These are phyloP conservation scores for Oeneis ivallda DNA, from an alignment of 2,888 invertebrate genomes.

Conservation along the genomic window DNA sequence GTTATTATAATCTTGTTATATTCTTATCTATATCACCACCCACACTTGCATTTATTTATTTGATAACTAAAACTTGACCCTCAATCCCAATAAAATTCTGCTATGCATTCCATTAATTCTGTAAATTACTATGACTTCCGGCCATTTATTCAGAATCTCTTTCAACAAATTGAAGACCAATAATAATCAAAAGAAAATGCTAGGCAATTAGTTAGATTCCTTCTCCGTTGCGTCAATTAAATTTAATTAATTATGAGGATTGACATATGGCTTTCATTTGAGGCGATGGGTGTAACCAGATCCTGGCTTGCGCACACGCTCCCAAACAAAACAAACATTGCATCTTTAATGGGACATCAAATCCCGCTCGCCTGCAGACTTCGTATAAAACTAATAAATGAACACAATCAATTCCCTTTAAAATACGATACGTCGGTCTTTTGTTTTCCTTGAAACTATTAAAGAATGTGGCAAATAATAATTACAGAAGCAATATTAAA, in stretches of 20 bases:
- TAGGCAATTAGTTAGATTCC: conserved; percentile 39
- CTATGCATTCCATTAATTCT: conserved; percentile 16
- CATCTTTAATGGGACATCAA: conserved; percentile 65
- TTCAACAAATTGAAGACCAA: conserved; percentile 47
- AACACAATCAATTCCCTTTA: conserved; percentile 72
- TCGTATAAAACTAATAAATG: conserved; percentile 74
- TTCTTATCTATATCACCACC: conserved; percentile 6
- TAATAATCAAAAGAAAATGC: conserved; percentile 39
- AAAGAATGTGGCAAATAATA: no score
- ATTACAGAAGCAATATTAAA: no score
- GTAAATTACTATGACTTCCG: conserved; percentile 30
- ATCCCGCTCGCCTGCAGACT: conserved; percentile 63
- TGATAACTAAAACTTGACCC: conserved; percentile 17
- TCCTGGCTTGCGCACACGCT: conserved; percentile 36
- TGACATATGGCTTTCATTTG: conserved; percentile 67
- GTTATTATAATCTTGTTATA: conserved; percentile 4
- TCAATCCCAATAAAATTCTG: conserved; percentile 10
- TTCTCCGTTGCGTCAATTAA: conserved; percentile 57
- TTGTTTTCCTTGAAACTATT: conserved; percentile 47
- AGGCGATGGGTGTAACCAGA: conserved; percentile 43
- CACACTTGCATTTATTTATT: not conserved
- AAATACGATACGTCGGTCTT: conserved; percentile 56
- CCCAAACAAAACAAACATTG: conserved; percentile 60
- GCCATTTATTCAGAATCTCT: conserved; percentile 28
- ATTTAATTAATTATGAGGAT: conserved; percentile 56